Conservation (phyloP, 2,113 vertebrate genomes). For the Podiceps cristatus region DNA sequence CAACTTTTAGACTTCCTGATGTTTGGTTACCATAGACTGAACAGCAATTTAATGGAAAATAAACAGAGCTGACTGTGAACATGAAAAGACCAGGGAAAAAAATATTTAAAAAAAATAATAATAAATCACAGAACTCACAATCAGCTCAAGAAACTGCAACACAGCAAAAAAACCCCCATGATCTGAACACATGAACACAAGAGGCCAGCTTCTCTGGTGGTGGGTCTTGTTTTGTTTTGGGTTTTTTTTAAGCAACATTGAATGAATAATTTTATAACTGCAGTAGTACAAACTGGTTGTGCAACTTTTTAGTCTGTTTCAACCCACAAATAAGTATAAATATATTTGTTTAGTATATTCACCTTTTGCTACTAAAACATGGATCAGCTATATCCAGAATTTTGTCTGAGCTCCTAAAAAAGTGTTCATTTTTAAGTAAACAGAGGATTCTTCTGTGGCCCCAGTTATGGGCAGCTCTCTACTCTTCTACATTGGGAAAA, state of each 20-base stretch:
- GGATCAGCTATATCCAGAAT: not conserved
- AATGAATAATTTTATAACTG: not conserved
- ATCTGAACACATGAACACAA: not conserved
- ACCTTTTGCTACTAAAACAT: not conserved
- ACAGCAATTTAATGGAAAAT: conserved; percentile 47
- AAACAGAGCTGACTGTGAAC: conserved; percentile 38
- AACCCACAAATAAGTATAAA: not conserved
- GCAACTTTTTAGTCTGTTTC: not conserved
- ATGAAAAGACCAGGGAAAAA: not conserved
- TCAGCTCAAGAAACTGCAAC: conserved; percentile 40
- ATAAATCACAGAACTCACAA: conserved; percentile 7
- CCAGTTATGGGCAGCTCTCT: not conserved
- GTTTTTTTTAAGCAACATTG: not conserved
- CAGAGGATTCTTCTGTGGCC: not conserved
- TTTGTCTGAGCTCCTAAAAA: not conserved
- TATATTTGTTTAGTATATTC: not conserved
- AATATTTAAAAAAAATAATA: not conserved
- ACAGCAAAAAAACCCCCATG: not conserved
- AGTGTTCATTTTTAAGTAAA: not conserved
- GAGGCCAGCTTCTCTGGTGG: not conserved
- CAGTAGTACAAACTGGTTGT: not conserved
- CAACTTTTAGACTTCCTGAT: not conserved
- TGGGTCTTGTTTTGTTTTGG: not conserved
- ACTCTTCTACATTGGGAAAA: not conserved
- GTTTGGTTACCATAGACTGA: conserved; percentile 35